Evolutionary conservation across 1,140 invertebrate species (phyloP).

Genomic region (Scaptomyza pallida): DNA sequence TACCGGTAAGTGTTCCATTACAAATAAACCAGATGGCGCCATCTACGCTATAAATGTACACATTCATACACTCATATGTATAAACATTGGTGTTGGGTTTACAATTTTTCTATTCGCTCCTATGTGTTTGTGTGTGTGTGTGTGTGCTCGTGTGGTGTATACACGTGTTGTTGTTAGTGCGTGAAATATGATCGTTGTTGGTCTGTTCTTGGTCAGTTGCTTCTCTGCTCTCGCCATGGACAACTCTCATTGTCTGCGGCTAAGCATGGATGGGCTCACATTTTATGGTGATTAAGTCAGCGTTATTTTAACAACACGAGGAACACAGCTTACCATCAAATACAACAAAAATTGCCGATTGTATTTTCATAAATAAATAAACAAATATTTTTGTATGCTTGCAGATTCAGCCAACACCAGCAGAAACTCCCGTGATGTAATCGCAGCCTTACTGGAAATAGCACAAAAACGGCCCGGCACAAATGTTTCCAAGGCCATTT

Average conservation of each 20-base stretch:
- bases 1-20: slow-evolving; percentile 22
- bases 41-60: slow-evolving; percentile 7
- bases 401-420: slow-evolving; percentile 13
- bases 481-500: slow-evolving; percentile 65
- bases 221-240: slow-evolving; percentile 21
- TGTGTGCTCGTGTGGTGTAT: slow-evolving; percentile 3
- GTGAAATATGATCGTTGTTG: slow-evolving; percentile 25
- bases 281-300: slow-evolving; percentile 54
- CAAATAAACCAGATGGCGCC: background rate
- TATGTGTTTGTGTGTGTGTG: background rate
- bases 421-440: background rate
- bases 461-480: slow-evolving; percentile 64
- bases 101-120: background rate
- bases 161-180: slow-evolving; percentile 37
- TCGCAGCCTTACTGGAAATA: slow-evolving; percentile 45
- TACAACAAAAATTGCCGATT: slow-evolving; percentile 10
- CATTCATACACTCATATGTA: too few relatives aligned
- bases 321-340: slow-evolving; percentile 24
- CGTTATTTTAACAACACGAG: slow-evolving; percentile 53
- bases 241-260: slow-evolving; percentile 23
- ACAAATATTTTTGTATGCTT: background rate
- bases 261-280: slow-evolving; percentile 8
- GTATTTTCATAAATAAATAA: background rate
- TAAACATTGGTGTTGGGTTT: slow-evolving; percentile 9
- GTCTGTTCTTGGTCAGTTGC: slow-evolving; percentile 18